phyloP scores from a whole-genome alignment of 2,888 invertebrate species.

The Saturnia pavonia region DNA sequence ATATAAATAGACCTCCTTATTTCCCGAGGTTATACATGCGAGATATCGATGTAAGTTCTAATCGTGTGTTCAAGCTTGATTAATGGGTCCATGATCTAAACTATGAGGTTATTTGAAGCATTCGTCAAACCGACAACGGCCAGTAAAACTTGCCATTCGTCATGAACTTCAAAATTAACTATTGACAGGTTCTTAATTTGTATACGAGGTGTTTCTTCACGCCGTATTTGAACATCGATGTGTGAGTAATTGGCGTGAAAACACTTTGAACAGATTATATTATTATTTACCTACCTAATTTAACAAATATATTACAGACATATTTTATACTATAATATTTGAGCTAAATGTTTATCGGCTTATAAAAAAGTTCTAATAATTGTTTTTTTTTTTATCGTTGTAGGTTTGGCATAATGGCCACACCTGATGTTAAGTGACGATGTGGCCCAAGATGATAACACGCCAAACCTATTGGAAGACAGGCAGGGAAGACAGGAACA shows the following conservation, averaged over 20 bases:
- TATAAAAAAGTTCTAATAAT: too few relatives aligned
- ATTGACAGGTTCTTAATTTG: slow-evolving; percentile 57
- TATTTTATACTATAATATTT: too few relatives aligned
- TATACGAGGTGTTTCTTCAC: slow-evolving; percentile 42
- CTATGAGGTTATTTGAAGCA: slow-evolving; percentile 72
- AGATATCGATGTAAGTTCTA: slow-evolving; percentile 71
- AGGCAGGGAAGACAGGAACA: too few relatives aligned
- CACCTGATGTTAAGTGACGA: too few relatives aligned
- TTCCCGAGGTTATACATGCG: slow-evolving; percentile 61
- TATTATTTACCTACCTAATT: neutral
- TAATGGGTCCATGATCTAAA: slow-evolving; percentile 67
- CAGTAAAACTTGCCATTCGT: slow-evolving; percentile 68
- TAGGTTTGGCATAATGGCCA: too few relatives aligned
- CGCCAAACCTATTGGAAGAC: too few relatives aligned
- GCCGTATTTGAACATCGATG: slow-evolving; percentile 28
- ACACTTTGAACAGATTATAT: neutral
- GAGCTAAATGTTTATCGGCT: too few relatives aligned
- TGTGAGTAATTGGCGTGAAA: slow-evolving; percentile 22
- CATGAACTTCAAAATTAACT: slow-evolving; percentile 49
- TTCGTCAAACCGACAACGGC: slow-evolving; percentile 64
- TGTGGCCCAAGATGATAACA: too few relatives aligned
- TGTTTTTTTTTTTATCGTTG: too few relatives aligned
- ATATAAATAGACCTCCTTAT: slow-evolving; percentile 50
- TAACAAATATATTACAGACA: neutral
- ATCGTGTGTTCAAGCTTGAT: slow-evolving; percentile 69